phyloP scores from a whole-genome alignment of 2,888 invertebrate species.

The Rapana venosa region DNA sequence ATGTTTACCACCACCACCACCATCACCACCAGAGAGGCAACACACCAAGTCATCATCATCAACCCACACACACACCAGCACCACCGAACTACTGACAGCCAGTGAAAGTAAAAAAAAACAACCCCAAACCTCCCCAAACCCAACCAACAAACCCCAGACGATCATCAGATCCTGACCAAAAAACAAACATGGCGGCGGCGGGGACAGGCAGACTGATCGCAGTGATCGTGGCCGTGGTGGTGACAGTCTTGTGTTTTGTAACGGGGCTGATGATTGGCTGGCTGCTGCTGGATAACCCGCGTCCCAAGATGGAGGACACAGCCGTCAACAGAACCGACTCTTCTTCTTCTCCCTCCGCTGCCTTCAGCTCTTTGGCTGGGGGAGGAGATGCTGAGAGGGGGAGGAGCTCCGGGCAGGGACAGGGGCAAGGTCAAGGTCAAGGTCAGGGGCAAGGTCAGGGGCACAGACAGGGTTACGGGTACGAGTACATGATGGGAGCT shows the following conservation, averaged over 20 bases:
- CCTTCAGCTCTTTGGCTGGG: background rate
- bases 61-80: background rate
- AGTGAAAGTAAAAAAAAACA: background rate
- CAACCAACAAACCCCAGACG: background rate
- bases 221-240: slow-evolving; percentile 23
- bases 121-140: no score
- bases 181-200: background rate
- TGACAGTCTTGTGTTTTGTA: slow-evolving; percentile 37
- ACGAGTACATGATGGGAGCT: background rate
- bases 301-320: background rate
- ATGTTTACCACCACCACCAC: background rate
- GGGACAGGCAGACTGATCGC: slow-evolving; percentile 53
- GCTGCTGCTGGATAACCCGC: slow-evolving; percentile 22
- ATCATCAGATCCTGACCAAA: background rate
- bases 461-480: background rate
- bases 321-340: background rate
- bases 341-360: background rate
- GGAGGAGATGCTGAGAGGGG: background rate
- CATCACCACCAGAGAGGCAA: background rate
- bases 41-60: background rate
- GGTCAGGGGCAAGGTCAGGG: no score
- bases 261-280: slow-evolving; percentile 39
- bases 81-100: background rate
- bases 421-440: background rate
- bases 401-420: background rate